These are phyloP conservation scores for Motacilla alba DNA, from an alignment of 2,113 vertebrate genomes.

Conservation along the genomic window DNA sequence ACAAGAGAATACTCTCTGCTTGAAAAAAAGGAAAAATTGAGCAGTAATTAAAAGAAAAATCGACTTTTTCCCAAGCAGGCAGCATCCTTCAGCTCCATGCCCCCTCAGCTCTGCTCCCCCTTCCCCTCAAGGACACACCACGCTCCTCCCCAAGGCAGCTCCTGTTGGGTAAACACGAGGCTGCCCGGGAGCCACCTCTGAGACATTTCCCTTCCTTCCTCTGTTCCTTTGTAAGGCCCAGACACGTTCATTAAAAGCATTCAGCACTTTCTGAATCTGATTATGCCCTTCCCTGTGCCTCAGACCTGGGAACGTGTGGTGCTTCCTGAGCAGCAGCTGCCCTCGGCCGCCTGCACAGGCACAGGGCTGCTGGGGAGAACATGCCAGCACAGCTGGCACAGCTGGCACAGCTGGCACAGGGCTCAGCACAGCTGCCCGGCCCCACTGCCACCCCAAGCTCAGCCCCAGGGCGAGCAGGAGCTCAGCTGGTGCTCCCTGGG, in stretches of 20 bases:
- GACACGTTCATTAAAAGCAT: background rate
- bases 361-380: background rate
- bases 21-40: background rate
- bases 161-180: background rate
- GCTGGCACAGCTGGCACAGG: background rate
- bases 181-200: background rate
- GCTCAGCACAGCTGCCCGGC: background rate
- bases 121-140: background rate
- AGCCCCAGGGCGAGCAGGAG: background rate
- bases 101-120: background rate
- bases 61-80: background rate
- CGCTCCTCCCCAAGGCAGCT: rapidly evolving
- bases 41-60: background rate
- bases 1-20: background rate
- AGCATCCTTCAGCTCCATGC: background rate
- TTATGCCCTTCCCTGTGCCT: background rate
- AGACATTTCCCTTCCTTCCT: background rate
- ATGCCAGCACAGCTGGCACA: background rate
- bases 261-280: background rate
- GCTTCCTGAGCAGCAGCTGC: background rate
- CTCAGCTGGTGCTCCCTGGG: too few species aligned
- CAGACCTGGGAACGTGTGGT: background rate
- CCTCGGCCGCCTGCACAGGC: background rate
- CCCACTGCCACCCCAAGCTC: background rate
- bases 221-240: background rate